Evolutionary conservation across 2,113 vertebrate species (phyloP), one percentile per base, ranked within the genome.

Genomic region (Microtus pennsylvanicus): DNA sequence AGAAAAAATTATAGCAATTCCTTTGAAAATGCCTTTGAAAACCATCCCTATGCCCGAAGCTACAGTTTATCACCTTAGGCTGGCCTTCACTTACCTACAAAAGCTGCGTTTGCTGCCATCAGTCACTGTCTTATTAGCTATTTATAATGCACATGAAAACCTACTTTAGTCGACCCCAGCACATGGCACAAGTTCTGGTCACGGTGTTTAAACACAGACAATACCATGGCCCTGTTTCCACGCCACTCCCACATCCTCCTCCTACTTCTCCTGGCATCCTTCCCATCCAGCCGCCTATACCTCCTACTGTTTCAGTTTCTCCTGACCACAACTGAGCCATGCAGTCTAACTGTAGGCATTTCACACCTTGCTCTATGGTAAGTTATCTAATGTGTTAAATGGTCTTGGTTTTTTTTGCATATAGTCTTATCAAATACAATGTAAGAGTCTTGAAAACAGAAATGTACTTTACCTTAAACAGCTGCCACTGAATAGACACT

Each of bases 371-470:
- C 35, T 69, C 52, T 76, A 70, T 1, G 47, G 22, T 26, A 38
- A 76, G 17, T 3, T 87, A 7, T 61, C 52, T 83, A 67, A 67
- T 38, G 67, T 52, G 58, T 30, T 65, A 77, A 4, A 82, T 0
- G 35, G 63, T 97, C 55, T 76, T 67, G 67, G 61, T 14, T 1
- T 80, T 4, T 96, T 78, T 35, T 92, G 1, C 35, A 17, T 35
- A 69, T 61, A 50, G 50, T 91, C 22, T 83, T 78, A 47, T 85
- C 69, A 95, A 55, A 38, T 28, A 76, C 0, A 94, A 24, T 14
- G 55, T 58, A 87, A 86, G 74, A n/a, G 38, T 82, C 35, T 35
- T 89, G 38, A 87, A 95, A 91, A 95, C 2, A 65, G 8, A 95
- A 93, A 52, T 19, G 78, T 87, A 85, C 0, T 77, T 7, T 70